phyloP scores from a whole-genome alignment of 2,113 vertebrate species.

The Eublepharis macularius region DNA sequence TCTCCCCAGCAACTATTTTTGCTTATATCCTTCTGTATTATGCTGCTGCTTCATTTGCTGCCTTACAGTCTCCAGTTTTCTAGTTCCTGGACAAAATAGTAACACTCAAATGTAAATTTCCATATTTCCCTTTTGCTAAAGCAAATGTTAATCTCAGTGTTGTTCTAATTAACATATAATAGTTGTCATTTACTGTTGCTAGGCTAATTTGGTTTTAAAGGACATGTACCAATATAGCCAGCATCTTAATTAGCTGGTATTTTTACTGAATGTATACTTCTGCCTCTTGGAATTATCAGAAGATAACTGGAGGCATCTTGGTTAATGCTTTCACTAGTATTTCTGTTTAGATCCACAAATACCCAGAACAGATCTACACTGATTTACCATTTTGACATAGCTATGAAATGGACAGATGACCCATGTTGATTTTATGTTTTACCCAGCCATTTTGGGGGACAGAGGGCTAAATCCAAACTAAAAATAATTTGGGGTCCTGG shows the following conservation, averaged over 20 bases:
- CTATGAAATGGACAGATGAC: not conserved
- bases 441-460: not conserved
- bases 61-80: too few species aligned
- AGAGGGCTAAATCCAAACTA: not conserved
- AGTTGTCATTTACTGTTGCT: constrained; percentile 43
- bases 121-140: not conserved
- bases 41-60: too few species aligned
- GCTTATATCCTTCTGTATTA: too few species aligned
- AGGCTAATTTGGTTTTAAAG: constrained; percentile 52
- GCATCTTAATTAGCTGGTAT: constrained; percentile 27
- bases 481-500: not conserved
- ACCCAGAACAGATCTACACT: not conserved
- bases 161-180: constrained; percentile 55
- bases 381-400: not conserved
- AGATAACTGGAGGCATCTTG: not conserved
- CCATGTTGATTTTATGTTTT: not conserved
- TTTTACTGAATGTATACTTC: not conserved
- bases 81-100: too few species aligned
- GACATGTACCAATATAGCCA: constrained; percentile 41
- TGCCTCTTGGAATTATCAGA: not conserved
- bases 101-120: not conserved
- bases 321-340: not conserved
- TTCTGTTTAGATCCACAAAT: not conserved
- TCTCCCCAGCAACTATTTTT: too few species aligned
- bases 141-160: constrained; percentile 5